Conservation (phyloP, 1,140 invertebrate species). For the Monomorium pharaonis region DNA sequence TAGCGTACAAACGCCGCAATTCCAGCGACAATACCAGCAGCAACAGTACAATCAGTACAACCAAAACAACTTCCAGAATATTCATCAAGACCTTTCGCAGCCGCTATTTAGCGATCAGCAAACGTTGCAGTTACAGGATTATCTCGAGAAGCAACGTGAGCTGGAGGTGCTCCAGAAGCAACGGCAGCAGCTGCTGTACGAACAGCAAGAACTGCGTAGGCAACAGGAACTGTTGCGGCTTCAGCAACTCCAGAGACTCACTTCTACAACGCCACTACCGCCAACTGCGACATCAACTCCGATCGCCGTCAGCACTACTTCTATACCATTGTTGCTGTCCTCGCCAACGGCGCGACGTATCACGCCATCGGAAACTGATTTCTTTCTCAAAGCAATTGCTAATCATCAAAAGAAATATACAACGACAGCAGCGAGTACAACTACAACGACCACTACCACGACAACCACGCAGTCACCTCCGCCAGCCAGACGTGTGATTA, state of each 20-base stretch:
- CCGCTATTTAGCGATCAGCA: conserved; percentile 85
- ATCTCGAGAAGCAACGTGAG: conserved; percentile 88
- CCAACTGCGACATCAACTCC: conserved; percentile 21
- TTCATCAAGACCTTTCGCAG: conserved; percentile 82
- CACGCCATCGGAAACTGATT: conserved; percentile 81
- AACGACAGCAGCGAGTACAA: conserved; percentile 71
- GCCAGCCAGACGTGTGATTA: conserved; percentile 2
- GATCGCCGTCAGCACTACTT: conserved; percentile 63
- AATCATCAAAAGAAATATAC: conserved; percentile 83
- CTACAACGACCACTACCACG: conserved; percentile 41
- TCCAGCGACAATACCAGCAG: conserved; percentile 66
- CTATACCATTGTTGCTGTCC: conserved; percentile 70
- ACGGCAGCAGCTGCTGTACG: conserved; percentile 79
- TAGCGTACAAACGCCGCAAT: conserved; percentile 70
- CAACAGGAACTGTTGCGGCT: conserved; percentile 82
- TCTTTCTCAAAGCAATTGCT: conserved; percentile 83
- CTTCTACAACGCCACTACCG: conserved; percentile 77
- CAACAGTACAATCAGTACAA: conserved; percentile 76
- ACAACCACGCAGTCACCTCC: background rate
- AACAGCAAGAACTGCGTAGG: conserved; percentile 82
- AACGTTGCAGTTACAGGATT: conserved; percentile 84
- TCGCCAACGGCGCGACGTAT: conserved; percentile 79
- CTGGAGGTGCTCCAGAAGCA: conserved; percentile 85
- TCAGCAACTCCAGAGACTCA: conserved; percentile 80
- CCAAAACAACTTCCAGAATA: conserved; percentile 77